These are phyloP conservation scores for Oryzias dopingdopingensis DNA, from an alignment of 2,797 vertebrate genomes.

Conservation along the genomic window DNA sequence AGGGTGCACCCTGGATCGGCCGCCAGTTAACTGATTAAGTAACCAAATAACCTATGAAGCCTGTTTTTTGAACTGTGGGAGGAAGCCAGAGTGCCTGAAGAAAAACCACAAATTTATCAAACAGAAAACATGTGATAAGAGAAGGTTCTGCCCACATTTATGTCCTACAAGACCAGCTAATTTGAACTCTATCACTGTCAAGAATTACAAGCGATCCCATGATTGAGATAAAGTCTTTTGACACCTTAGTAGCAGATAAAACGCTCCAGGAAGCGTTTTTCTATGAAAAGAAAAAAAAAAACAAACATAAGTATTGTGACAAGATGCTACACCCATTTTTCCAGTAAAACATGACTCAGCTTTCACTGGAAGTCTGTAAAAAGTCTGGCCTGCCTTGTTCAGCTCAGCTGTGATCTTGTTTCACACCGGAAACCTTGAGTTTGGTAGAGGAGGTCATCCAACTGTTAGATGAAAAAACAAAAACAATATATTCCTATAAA, in stretches of 20 bases:
- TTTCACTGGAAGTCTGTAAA: conserved; percentile 36
- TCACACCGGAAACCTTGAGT: not conserved
- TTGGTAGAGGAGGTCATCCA: not conserved
- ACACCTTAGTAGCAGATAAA: not conserved
- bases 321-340: conserved; percentile 9
- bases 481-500: not conserved
- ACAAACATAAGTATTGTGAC: not conserved
- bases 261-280: conserved; percentile 3
- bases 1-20: no score
- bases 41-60: no score
- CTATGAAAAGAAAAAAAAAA: not conserved
- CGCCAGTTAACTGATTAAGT: no score
- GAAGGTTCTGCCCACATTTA: no score
- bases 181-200: not conserved
- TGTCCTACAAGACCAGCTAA: no score
- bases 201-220: not conserved
- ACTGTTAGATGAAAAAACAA: not conserved
- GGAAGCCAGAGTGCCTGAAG: no score
- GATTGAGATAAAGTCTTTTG: not conserved
- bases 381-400: not conserved
- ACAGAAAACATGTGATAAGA: no score
- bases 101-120: no score
- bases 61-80: no score
- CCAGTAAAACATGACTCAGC: conserved; percentile 41
- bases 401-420: conserved; percentile 2